These are phyloP conservation scores for Xiphorhynchus erythropygius DNA, from an alignment of 2,797 vertebrate species.

Conservation along the genomic window DNA sequence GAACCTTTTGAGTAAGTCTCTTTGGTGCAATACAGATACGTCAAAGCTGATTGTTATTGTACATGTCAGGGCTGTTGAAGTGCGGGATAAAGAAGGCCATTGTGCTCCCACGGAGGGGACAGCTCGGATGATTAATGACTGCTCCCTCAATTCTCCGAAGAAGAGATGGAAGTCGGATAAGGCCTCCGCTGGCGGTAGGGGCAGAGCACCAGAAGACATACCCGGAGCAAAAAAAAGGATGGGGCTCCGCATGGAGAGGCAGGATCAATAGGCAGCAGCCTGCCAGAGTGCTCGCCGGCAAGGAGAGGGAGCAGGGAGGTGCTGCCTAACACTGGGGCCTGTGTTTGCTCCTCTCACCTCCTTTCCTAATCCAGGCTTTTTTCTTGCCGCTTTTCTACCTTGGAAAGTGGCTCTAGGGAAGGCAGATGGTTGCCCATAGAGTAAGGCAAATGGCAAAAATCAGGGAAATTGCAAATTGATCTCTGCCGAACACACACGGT, in stretches of 20 bases:
- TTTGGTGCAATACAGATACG: conserved; percentile 51
- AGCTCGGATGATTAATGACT: conserved; percentile 73
- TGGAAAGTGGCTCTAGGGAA: neutral
- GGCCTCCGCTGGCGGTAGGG: conserved; percentile 23
- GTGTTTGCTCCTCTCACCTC: conserved; percentile 12
- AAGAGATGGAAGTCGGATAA: conserved; percentile 74
- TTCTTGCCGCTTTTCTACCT: neutral
- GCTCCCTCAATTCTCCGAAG: conserved; percentile 60
- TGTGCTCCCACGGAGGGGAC: conserved; percentile 68
- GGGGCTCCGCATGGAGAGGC: neutral
- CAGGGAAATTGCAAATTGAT: conserved; percentile 56
- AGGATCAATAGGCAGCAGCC: conserved; percentile 37
- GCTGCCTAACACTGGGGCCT: neutral
- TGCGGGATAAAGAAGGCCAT: conserved; percentile 69
- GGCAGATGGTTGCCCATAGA: neutral
- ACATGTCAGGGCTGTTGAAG: conserved; percentile 69
- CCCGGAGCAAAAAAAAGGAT: neutral
- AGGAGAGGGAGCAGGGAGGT: neutral
- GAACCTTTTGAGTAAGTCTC: conserved; percentile 53
- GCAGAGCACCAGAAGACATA: conserved; percentile 32
- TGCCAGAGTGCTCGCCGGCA: neutral
- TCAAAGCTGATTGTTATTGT: conserved; percentile 72
- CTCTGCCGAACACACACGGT: conserved; percentile 20
- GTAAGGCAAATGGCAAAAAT: conserved; percentile 29
- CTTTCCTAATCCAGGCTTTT: neutral